Percentiles rank a stretch among this genome's conserved stretches.
These are phyloP conservation scores for Hippolais icterina DNA, from an alignment of 2,113 vertebrate genomes.

Conservation along the genomic window DNA sequence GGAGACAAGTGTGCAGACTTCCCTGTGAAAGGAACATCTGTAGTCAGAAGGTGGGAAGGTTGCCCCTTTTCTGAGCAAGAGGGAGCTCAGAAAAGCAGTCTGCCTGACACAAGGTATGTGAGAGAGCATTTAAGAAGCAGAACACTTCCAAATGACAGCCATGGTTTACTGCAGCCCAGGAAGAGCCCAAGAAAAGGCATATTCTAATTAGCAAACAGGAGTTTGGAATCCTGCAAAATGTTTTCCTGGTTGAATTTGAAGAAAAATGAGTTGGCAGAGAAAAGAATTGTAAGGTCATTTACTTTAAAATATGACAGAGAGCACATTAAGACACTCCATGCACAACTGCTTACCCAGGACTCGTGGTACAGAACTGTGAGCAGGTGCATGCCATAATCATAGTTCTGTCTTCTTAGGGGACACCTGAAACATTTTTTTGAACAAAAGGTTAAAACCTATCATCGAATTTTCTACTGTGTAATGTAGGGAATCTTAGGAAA, in stretches of 20 bases:
- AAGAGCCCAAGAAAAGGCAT: not conserved
- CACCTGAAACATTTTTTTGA: conserved; percentile 76
- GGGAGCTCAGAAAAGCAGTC: not conserved
- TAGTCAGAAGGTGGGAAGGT: not conserved
- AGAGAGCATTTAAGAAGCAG: not conserved
- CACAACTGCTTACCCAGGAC: conserved; percentile 87
- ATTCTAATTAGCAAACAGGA: not conserved
- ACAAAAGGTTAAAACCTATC: not conserved
- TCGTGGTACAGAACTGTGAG: conserved; percentile 96
- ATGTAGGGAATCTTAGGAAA: not conserved
- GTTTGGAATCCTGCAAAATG: not conserved
- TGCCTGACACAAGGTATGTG: not conserved
- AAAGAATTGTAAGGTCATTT: not conserved
- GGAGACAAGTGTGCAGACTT: not conserved
- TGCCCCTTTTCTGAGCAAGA: not conserved
- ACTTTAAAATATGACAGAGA: not conserved
- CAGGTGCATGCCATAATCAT: conserved; percentile 89
- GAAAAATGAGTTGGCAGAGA: not conserved
- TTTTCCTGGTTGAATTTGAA: not conserved
- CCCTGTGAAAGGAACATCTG: not conserved
- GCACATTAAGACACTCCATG: not conserved
- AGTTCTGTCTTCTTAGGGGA: conserved; percentile 90
- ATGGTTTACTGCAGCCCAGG: not conserved
- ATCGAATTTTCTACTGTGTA: not conserved
- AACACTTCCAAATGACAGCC: not conserved